These are phyloP conservation scores for Mythimna pallens DNA, from an alignment of 2,888 invertebrate genomes.

Conservation along the genomic window DNA sequence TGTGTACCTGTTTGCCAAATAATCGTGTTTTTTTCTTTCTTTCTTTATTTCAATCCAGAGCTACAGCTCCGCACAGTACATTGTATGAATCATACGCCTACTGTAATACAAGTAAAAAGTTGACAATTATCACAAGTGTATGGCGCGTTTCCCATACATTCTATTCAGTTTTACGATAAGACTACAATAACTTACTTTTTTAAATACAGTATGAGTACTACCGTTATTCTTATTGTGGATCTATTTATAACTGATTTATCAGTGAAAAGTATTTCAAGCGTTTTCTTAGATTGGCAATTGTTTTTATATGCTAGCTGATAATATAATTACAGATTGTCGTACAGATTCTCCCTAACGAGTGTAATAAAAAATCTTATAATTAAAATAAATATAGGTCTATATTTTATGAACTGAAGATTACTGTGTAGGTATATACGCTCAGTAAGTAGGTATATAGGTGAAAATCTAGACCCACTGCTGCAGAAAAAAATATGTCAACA, in stretches of 20 bases:
- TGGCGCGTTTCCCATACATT: conserved; percentile 42
- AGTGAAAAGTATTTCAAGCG: conserved; percentile 3
- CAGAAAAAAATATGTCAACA: background rate
- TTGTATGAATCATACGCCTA: background rate
- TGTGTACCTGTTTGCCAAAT: too few species aligned
- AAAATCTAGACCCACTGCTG: background rate
- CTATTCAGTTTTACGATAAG: conserved; percentile 38
- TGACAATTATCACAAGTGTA: conserved; percentile 25
- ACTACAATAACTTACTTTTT: conserved; percentile 39
- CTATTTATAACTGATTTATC: conserved; percentile 3
- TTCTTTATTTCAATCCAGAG: too few species aligned
- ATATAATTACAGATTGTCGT: background rate
- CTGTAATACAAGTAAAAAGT: conserved; percentile 39
- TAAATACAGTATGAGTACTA: conserved; percentile 3
- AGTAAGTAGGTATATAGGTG: too few species aligned
- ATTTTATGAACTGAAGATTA: background rate
- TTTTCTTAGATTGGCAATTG: background rate
- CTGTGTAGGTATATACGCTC: background rate
- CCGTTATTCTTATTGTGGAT: conserved; percentile 25
- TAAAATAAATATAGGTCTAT: background rate
- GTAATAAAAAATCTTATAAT: conserved; percentile 3
- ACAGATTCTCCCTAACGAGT: background rate
- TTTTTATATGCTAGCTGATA: background rate
- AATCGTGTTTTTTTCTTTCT: too few species aligned
- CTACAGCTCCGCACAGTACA: too few species aligned